These are phyloP conservation scores for Brachyhypopomus gauderio DNA, from an alignment of 2,113 vertebrate genomes.

Conservation along the genomic window DNA sequence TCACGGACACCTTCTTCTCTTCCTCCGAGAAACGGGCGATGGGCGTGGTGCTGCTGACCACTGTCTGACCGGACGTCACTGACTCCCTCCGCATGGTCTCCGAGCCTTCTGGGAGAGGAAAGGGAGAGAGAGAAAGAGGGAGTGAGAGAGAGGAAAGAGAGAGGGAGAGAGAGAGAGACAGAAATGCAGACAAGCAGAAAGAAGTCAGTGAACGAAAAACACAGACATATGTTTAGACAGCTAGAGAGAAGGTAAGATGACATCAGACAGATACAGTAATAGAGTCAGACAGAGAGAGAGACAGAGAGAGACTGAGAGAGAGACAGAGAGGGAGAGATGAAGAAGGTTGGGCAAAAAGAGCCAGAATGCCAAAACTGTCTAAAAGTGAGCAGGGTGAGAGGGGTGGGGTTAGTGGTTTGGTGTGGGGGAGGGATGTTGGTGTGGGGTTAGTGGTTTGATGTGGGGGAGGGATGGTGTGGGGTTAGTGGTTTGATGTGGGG, in stretches of 20 bases:
- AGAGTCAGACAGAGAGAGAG: not conserved
- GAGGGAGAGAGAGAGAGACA: not conserved
- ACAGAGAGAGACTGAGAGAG: not conserved
- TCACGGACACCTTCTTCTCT: conserved; percentile 86
- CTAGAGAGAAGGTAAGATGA: no score
- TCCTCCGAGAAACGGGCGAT: conserved; percentile 91
- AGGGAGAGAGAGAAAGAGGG: not conserved
- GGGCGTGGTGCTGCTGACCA: conserved; percentile 82
- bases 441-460: no score
- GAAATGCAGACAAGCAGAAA: not conserved
- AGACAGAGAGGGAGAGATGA: no score
- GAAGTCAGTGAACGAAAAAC: not conserved
- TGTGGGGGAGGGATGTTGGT: no score
- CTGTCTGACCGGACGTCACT: conserved; percentile 73
- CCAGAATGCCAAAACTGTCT: not conserved
- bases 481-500: no score
- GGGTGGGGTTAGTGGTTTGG: no score
- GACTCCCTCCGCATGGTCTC: conserved; percentile 78
- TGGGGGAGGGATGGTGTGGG: no score
- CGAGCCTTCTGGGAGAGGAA: conserved; percentile 64
- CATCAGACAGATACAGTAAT: not conserved
- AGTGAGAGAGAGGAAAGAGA: not conserved
- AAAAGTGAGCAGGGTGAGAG: not conserved
- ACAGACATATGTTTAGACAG: not conserved
- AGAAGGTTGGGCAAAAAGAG: no score